phyloP scores from a whole-genome alignment of 1,140 invertebrate genomes.

The Lithobius niger region DNA sequence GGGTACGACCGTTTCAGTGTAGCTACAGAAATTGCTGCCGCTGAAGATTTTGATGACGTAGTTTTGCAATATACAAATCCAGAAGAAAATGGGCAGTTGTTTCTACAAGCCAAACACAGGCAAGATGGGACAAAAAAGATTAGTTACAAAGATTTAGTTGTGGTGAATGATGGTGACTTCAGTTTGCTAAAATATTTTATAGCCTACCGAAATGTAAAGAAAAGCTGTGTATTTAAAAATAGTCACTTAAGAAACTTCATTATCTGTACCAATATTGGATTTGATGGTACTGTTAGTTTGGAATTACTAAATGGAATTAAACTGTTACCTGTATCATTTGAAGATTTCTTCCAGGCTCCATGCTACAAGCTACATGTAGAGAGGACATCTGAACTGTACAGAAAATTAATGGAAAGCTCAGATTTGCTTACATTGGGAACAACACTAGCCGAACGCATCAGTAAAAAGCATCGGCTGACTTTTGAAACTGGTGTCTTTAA shows the following conservation, averaged over 20 bases:
- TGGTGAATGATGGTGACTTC: not conserved
- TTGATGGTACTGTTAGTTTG: no score
- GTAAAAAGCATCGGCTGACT: not conserved
- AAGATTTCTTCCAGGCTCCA: no score
- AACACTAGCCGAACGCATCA: not conserved
- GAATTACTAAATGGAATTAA: no score
- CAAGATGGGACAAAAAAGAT: not conserved
- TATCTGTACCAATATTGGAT: not conserved
- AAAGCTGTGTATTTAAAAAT: not conserved
- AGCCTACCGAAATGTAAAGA: not conserved
- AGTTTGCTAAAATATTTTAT: not conserved
- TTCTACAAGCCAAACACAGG: not conserved
- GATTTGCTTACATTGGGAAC: not conserved
- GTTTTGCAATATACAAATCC: not conserved
- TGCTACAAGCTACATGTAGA: not conserved
- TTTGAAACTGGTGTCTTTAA: not conserved
- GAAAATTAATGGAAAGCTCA: not conserved
- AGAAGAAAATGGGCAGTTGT: not conserved
- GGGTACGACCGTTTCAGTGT: not conserved
- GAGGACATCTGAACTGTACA: not conserved
- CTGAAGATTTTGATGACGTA: not conserved
- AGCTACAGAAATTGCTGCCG: not conserved
- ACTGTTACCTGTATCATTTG: no score
- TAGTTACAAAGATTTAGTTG: not conserved
- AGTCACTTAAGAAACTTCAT: not conserved